These are phyloP conservation scores for Aurelia aurita complex sp. Pacific DNA, from an alignment of 30 jellyfish, hydroid and myxozoan genomes.

Conservation along the genomic window DNA sequence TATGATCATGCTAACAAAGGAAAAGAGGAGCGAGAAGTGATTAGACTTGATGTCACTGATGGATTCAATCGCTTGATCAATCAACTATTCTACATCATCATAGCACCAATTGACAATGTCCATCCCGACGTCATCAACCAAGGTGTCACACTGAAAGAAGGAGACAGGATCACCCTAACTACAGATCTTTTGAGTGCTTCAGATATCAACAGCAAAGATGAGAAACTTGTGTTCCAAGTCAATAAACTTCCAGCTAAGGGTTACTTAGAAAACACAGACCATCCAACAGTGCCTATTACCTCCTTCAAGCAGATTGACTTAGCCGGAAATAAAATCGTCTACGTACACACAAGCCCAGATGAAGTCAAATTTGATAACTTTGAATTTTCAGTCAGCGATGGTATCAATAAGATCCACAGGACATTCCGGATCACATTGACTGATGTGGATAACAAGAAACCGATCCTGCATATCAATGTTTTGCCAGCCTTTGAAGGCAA, in stretches of 20 bases:
- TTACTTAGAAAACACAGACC: conserved; percentile 77
- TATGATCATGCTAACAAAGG: conserved; percentile 67
- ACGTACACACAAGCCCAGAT: conserved; percentile 89
- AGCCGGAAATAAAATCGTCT: conserved; percentile 90
- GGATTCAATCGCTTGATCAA: conserved; percentile 92
- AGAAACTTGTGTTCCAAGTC: conserved; percentile 69
- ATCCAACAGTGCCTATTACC: conserved; percentile 89
- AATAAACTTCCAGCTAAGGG: conserved; percentile 94
- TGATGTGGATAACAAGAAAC: conserved; percentile 82
- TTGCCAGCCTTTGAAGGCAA: conserved; percentile 80
- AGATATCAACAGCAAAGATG: conserved; percentile 92
- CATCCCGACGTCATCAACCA: conserved; percentile 89
- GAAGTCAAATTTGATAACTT: conserved; percentile 88
- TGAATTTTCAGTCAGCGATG: conserved; percentile 97
- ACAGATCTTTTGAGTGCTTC: conserved; percentile 97
- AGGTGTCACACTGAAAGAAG: conserved; percentile 86
- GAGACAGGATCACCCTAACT: conserved; percentile 79
- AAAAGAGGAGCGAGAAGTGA: conserved; percentile 85
- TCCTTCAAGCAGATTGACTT: conserved; percentile 87
- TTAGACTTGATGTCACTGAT: conserved; percentile 93
- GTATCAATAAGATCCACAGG: conserved; percentile 84
- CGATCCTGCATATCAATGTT: conserved; percentile 57
- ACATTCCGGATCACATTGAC: conserved; percentile 85
- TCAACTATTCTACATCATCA: conserved; percentile 80
- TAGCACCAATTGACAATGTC: conserved; percentile 88